Percentiles rank a stretch among this genome's conserved stretches.
Conservation (phyloP, 2,888 invertebrate species). For the Stegana nigrithorax region DNA sequence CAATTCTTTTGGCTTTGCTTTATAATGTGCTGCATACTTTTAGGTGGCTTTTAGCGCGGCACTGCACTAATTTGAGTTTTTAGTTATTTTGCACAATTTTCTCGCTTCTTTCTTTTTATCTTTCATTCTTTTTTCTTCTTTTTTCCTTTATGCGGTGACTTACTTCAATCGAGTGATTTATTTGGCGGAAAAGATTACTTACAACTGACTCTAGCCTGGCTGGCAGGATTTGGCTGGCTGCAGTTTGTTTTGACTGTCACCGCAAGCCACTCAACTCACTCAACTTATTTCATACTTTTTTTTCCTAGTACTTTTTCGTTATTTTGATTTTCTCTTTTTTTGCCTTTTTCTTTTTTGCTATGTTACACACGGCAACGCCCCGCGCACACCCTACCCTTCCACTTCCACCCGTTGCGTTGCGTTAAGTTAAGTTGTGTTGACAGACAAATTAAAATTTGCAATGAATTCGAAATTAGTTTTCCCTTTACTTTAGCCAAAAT, state of each 20-base stretch:
- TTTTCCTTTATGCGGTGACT: constrained; percentile 18
- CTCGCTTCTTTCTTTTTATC: neutral
- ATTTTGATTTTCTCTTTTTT: constrained; percentile 10
- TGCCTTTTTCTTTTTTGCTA: too few species aligned
- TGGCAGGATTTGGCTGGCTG: constrained; percentile 37
- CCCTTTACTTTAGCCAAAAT: constrained; percentile 27
- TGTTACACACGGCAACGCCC: too few species aligned
- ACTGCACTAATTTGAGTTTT: constrained; percentile 59
- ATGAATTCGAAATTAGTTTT: constrained; percentile 67
- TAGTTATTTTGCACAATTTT: too few species aligned
- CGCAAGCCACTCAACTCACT: neutral
- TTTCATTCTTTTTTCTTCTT: constrained; percentile 28
- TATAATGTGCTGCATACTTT: constrained; percentile 50
- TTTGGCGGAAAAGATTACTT: constrained; percentile 67
- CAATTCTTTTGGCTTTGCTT: constrained; percentile 18
- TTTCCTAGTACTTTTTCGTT: too few species aligned
- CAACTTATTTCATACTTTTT: constrained; percentile 4
- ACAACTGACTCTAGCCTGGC: too few species aligned
- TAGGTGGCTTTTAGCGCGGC: constrained; percentile 53
- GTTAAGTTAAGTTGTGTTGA: too few species aligned
- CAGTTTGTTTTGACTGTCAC: constrained; percentile 14
- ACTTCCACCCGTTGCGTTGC: too few species aligned
- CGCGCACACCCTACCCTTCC: too few species aligned
- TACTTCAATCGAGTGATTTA: constrained; percentile 65
- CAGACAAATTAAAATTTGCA: constrained; percentile 63